Evolutionary conservation across 2,888 invertebrate genomes (phyloP).

Genomic region (Eulithis testata): DNA sequence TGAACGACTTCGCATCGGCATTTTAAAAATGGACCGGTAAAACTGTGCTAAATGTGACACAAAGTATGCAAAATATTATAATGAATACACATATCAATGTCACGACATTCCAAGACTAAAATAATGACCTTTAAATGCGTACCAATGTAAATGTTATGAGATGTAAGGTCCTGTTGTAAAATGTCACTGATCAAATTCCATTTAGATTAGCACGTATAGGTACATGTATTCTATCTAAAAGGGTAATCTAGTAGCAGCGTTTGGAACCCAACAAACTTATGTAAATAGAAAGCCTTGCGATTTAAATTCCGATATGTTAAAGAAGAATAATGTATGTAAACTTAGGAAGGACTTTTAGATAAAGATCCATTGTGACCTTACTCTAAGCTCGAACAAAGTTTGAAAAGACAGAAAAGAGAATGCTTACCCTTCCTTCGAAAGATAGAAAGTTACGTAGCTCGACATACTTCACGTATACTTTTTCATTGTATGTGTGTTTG

Average conservation of each 20-base stretch:
- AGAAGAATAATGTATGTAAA: slow-evolving; percentile 45
- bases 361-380: slow-evolving; percentile 56
- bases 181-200: slow-evolving; percentile 9
- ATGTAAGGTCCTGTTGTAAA: too few species aligned
- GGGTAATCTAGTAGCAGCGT: slow-evolving; percentile 30
- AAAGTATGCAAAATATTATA: too few species aligned
- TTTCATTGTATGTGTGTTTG: not conserved
- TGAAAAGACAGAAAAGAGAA: slow-evolving; percentile 47
- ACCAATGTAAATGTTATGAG: too few species aligned
- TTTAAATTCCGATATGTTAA: slow-evolving; percentile 45
- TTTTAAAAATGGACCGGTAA: too few species aligned
- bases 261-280: slow-evolving; percentile 37
- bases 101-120: too few species aligned
- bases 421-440: slow-evolving; percentile 50
- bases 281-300: slow-evolving; percentile 42
- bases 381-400: slow-evolving; percentile 52
- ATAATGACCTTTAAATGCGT: too few species aligned
- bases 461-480: slow-evolving; percentile 4
- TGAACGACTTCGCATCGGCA: too few species aligned
- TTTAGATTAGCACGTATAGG: slow-evolving; percentile 12
- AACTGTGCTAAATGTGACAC: too few species aligned
- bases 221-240: slow-evolving; percentile 27
- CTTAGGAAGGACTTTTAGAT: slow-evolving; percentile 50
- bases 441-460: slow-evolving; percentile 50
- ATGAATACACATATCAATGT: too few species aligned